A percentile compares a stretch with the other conserved stretches of the same genome.
phyloP scores from a whole-genome alignment of 2,113 vertebrate species.

The Heliornis fulica region DNA sequence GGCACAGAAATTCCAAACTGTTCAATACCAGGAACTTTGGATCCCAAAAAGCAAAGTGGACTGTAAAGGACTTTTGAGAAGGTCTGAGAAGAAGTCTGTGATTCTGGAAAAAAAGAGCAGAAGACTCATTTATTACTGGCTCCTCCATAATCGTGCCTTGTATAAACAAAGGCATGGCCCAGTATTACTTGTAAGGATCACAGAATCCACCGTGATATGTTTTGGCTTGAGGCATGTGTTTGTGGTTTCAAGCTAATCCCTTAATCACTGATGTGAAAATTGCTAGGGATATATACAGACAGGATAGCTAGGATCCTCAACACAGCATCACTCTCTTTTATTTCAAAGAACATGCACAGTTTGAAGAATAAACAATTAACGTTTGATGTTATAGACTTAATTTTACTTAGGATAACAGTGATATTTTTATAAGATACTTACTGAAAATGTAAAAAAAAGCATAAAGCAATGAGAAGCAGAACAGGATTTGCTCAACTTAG shows the following conservation, averaged over 20 bases:
- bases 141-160: background rate
- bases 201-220: background rate
- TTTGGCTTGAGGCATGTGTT: slow-evolving; percentile 8
- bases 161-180: background rate
- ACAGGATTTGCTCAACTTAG: background rate
- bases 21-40: background rate
- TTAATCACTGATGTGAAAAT: background rate
- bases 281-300: background rate
- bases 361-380: background rate
- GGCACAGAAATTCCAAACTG: background rate
- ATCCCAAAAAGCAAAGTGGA: background rate
- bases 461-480: background rate
- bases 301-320: background rate
- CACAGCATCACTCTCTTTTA: background rate
- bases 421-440: background rate
- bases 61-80: background rate
- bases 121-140: background rate
- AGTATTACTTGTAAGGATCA: background rate
- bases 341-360: background rate
- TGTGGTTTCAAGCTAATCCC: slow-evolving; percentile 27
- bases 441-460: background rate
- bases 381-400: background rate
- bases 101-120: background rate
- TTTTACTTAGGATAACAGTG: background rate
- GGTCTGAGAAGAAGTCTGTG: background rate